Percentiles rank a stretch among this genome's conserved stretches.
Conservation (phyloP, 1,140 invertebrate genomes). For the Drosophila carrolli region DNA sequence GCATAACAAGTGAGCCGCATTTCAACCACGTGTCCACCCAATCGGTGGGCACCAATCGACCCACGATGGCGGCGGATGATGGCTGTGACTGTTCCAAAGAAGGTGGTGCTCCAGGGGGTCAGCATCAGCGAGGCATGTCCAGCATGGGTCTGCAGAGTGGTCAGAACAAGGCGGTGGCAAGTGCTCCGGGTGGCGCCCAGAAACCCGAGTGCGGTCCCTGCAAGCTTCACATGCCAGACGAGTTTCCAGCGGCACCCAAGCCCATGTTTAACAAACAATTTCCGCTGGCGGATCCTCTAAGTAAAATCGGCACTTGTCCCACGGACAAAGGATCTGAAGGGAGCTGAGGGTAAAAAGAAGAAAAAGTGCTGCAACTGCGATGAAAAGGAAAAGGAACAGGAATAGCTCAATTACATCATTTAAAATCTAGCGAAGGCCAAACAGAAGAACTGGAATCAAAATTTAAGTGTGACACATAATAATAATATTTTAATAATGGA, state of each 20-base stretch:
- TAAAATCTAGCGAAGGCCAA: slow-evolving; percentile 1
- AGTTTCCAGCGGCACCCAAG: neutral
- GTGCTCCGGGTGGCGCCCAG: neutral
- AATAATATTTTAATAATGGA: too few relatives aligned
- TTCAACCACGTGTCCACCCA: neutral
- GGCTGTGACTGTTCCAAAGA: neutral
- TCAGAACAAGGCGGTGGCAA: neutral
- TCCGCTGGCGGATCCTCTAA: slow-evolving; percentile 14
- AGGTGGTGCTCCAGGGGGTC: neutral
- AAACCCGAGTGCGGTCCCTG: slow-evolving; percentile 1
- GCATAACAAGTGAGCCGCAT: neutral
- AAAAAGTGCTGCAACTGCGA: slow-evolving; percentile 14
- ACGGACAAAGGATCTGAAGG: too few relatives aligned
- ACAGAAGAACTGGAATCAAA: slow-evolving; percentile 6
- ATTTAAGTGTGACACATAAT: slow-evolving; percentile 2
- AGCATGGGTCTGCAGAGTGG: slow-evolving; percentile 4
- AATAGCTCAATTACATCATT: neutral
- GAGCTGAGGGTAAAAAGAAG: neutral
- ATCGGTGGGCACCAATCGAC: slow-evolving; percentile 3
- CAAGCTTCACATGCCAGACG: neutral
- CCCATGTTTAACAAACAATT: slow-evolving; percentile 23
- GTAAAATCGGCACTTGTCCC: neutral
- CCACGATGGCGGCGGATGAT: neutral
- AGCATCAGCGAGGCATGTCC: neutral
- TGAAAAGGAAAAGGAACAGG: neutral